Conservation (phyloP, 1,140 invertebrate species). For the Coelopa frigida region DNA sequence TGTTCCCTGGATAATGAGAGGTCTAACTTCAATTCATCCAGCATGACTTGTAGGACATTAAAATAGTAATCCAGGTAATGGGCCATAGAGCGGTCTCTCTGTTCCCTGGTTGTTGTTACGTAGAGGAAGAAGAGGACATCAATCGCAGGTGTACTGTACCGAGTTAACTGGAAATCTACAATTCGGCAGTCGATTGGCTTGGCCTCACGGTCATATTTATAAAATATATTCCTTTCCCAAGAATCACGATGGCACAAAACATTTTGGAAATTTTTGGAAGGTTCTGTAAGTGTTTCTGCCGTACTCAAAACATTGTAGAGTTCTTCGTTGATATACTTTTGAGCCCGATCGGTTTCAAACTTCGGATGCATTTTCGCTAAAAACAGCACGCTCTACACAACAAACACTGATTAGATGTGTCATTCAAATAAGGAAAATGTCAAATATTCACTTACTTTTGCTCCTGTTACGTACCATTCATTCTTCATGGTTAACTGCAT, state of each 20-base stretch:
- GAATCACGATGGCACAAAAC: slow-evolving; percentile 56
- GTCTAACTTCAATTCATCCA: too few relatives aligned
- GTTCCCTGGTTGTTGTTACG: slow-evolving; percentile 13
- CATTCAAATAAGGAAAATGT: too few relatives aligned
- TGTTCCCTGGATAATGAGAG: too few relatives aligned
- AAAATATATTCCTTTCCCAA: slow-evolving; percentile 58
- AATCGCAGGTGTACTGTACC: slow-evolving; percentile 50
- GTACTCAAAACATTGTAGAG: slow-evolving; percentile 30
- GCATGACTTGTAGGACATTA: too few relatives aligned
- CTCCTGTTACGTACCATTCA: slow-evolving; percentile 26
- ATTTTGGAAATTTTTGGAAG: slow-evolving; percentile 37
- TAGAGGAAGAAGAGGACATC: slow-evolving; percentile 47
- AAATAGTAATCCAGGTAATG: slow-evolving; percentile 24
- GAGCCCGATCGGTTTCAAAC: slow-evolving; percentile 21
- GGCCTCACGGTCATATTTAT: slow-evolving; percentile 42
- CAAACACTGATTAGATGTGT: too few relatives aligned
- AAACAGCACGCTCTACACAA: slow-evolving; percentile 24
- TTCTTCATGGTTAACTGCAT: slow-evolving; percentile 19
- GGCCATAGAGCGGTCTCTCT: slow-evolving; percentile 13
- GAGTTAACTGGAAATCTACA: slow-evolving; percentile 54
- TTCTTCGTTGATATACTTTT: slow-evolving; percentile 27
- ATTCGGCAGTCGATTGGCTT: slow-evolving; percentile 46
- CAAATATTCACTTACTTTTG: slow-evolving; percentile 30
- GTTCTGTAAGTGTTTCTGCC: slow-evolving; percentile 22
- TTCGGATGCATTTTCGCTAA: slow-evolving; percentile 25